Evolutionary conservation across 1,140 invertebrate genomes (phyloP), one percentile per base, ranked within the genome.

Genomic region (Atta colombica): DNA sequence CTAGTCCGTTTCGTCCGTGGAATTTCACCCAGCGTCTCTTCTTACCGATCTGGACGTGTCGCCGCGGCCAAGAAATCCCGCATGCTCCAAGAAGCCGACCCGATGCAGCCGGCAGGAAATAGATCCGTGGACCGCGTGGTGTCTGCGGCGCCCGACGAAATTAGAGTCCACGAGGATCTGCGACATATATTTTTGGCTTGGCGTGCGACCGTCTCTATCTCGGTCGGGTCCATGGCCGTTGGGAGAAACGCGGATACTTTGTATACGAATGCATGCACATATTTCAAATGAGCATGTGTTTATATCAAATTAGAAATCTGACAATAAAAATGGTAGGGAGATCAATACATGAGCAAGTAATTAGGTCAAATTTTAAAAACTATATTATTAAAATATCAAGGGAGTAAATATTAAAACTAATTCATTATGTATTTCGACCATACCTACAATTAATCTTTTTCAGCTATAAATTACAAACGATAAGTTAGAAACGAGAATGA

Each of bases 81-180:
- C 90, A 89, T 90, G 85, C 89, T 86, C 88, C 75, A 81, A 89
- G 77, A 90, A 86, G 89, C 81, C 87, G 88, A 82, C 78, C 77
- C 88, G 87, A 53, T 87, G 61, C 75, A 51, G 61, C 87, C 25
- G 78, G 81, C 86, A 80, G 88, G 88, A 93, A 94, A 94, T 93
- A 93, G 92, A 94, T 28, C 58, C 82, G 74, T 89, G 91, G 90
- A 94, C 93, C 93, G 92, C 93, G 94, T 95, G 94, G 94, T 95
- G 94, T 95, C 94, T 95, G 72, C 92, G 91, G 91, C 88, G 91
- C 91, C 90, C 87, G 90, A 92, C 92, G 75, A 87, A 94, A 94
- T 95, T 95, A 95, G 93, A 92, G 92, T 90, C 94, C 94, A 95
- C 93, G 94, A 93, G 94, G 94, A 92, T 90, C 88, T 81, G 60